These are phyloP conservation scores for Therioaphis trifolii DNA, from an alignment of 2,888 invertebrate species.

Conservation along the genomic window DNA sequence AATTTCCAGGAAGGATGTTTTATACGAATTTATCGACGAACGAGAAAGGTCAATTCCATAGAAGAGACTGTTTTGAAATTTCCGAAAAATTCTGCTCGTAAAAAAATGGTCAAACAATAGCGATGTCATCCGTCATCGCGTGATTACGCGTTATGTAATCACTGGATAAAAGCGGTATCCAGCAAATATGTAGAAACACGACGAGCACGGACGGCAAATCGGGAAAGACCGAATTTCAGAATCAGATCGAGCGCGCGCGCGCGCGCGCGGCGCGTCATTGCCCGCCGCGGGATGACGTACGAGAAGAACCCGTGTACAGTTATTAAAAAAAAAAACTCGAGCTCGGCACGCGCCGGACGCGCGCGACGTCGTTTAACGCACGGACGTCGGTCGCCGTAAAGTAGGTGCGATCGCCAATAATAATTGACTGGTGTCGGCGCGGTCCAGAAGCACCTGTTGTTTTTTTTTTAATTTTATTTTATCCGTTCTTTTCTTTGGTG, in stretches of 20 bases:
- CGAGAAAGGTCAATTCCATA: no score
- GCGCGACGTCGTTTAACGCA: background rate
- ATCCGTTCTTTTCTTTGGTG: slow-evolving; percentile 27
- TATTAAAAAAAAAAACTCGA: slow-evolving; percentile 40
- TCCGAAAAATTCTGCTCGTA: no score
- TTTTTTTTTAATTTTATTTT: background rate
- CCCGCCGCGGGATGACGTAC: background rate
- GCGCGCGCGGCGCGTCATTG: background rate
- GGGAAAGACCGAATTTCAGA: background rate
- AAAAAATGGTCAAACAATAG: no score
- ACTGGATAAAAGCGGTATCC: no score
- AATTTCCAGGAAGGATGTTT: no score
- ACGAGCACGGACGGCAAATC: background rate
- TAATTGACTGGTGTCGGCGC: slow-evolving; percentile 51
- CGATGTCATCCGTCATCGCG: no score
- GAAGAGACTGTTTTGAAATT: no score
- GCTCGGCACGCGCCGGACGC: slow-evolving; percentile 53
- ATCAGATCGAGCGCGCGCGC: background rate
- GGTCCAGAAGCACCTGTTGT: slow-evolving; percentile 61
- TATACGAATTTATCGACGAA: no score
- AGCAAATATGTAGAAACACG: no score
- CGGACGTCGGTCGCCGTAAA: slow-evolving; percentile 54
- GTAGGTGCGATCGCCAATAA: slow-evolving; percentile 60
- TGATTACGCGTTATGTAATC: no score
- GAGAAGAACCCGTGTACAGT: slow-evolving; percentile 28